These are phyloP conservation scores for Eonycteris spelaea DNA, from an alignment of 2,113 vertebrate species.

Conservation along the genomic window DNA sequence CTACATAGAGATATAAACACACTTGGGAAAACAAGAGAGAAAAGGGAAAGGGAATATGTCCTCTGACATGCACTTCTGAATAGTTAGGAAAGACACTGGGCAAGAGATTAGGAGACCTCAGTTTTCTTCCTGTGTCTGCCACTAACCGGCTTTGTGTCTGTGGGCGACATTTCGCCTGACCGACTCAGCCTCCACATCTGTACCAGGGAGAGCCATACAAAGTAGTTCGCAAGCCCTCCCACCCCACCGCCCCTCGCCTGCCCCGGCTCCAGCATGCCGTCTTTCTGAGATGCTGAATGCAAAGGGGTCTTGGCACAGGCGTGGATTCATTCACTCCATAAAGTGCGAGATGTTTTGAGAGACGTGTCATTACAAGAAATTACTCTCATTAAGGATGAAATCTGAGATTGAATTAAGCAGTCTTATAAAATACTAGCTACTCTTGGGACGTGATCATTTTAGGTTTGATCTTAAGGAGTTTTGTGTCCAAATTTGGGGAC, in stretches of 20 bases:
- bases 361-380: neutral
- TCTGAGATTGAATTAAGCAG: neutral
- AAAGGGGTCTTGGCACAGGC: neutral
- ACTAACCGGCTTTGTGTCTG: neutral
- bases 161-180: neutral
- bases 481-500: neutral
- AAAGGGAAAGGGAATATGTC: neutral
- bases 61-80: neutral
- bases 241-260: too few relatives aligned
- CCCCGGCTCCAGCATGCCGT: neutral
- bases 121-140: neutral
- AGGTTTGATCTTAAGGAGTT: neutral
- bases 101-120: neutral
- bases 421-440: slow-evolving; percentile 1
- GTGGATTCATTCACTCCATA: neutral
- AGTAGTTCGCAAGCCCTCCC: neutral
- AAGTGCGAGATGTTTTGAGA: neutral
- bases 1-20: neutral
- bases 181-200: neutral
- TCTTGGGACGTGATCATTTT: neutral
- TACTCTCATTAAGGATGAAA: neutral
- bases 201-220: neutral
- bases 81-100: neutral
- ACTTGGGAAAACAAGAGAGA: neutral
- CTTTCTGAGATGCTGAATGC: neutral